Conservation (phyloP, 1,140 invertebrate genomes). For the Leucophenga varia region DNA sequence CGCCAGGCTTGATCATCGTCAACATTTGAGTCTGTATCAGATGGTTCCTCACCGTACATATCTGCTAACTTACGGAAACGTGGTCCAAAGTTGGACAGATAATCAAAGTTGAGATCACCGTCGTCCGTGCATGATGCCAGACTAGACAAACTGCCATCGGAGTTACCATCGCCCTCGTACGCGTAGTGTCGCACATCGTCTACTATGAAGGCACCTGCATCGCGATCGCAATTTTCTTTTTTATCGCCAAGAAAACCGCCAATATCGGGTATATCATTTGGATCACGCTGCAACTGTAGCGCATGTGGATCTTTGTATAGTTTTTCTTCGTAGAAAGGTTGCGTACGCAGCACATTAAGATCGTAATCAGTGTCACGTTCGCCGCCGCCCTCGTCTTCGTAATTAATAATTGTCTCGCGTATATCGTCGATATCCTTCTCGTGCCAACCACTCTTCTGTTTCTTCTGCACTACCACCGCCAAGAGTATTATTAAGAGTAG, state of each 20-base stretch:
- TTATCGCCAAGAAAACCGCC: constrained; percentile 88
- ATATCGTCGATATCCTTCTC: constrained; percentile 94
- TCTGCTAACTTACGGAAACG: constrained; percentile 94
- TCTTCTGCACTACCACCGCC: constrained; percentile 82
- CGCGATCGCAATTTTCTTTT: constrained; percentile 85
- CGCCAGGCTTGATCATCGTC: constrained; percentile 56
- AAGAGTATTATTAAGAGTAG: constrained; percentile 79
- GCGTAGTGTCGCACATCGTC: constrained; percentile 96
- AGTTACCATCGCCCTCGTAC: constrained; percentile 94
- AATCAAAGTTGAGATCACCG: constrained; percentile 94
- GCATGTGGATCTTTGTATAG: constrained; percentile 49
- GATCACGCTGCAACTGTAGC: constrained; percentile 32
- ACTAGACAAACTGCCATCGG: constrained; percentile 88
- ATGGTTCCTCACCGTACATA: constrained; percentile 93
- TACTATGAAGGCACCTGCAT: constrained; percentile 85
- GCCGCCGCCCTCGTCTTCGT: constrained; percentile 95
- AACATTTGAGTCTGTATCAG: constrained; percentile 62
- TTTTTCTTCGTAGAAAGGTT: constrained; percentile 54
- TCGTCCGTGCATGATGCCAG: constrained; percentile 91
- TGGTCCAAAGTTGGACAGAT: constrained; percentile 94
- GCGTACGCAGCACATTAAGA: constrained; percentile 77
- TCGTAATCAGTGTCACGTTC: constrained; percentile 95
- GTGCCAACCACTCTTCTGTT: constrained; percentile 80
- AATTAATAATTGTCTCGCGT: constrained; percentile 94
- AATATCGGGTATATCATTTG: constrained; percentile 74